Percentiles rank a stretch among this genome's conserved stretches.
These are phyloP conservation scores for Plebejus argus DNA, from an alignment of 2,888 invertebrate species.

Conservation along the genomic window DNA sequence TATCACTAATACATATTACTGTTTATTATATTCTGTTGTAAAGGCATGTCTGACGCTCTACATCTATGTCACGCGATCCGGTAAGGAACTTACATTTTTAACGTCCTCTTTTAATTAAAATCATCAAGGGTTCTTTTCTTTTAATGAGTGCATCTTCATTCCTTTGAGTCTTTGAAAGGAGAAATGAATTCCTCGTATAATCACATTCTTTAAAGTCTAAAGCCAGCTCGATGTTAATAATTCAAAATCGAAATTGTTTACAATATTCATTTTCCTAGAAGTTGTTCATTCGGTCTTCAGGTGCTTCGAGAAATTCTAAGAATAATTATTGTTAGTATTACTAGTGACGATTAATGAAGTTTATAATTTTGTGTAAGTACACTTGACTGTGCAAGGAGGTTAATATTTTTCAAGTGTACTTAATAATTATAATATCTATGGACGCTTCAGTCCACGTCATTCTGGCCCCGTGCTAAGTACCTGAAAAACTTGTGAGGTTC, in stretches of 20 bases:
- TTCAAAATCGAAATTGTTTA: not conserved
- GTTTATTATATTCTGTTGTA: not conserved
- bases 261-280: not conserved
- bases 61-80: not conserved
- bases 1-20: not conserved
- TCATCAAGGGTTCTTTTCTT: conserved; percentile 25
- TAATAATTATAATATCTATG: too few species aligned
- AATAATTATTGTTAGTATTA: not conserved
- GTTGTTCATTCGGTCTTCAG: not conserved
- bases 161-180: conserved; percentile 19
- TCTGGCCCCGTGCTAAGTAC: too few species aligned
- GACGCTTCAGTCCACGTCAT: too few species aligned
- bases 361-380: not conserved
- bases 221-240: not conserved
- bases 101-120: conserved; percentile 27
- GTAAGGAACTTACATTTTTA: conserved; percentile 23
- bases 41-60: not conserved
- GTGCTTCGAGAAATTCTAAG: not conserved
- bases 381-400: too few species aligned
- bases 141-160: conserved; percentile 17
- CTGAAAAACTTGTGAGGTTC: too few species aligned
- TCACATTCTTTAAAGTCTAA: not conserved
- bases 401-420: too few species aligned
- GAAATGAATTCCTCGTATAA: not conserved
- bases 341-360: not conserved